These are phyloP conservation scores for Bombus cullumanus DNA, from an alignment of 1,140 invertebrate genomes.

Conservation along the genomic window DNA sequence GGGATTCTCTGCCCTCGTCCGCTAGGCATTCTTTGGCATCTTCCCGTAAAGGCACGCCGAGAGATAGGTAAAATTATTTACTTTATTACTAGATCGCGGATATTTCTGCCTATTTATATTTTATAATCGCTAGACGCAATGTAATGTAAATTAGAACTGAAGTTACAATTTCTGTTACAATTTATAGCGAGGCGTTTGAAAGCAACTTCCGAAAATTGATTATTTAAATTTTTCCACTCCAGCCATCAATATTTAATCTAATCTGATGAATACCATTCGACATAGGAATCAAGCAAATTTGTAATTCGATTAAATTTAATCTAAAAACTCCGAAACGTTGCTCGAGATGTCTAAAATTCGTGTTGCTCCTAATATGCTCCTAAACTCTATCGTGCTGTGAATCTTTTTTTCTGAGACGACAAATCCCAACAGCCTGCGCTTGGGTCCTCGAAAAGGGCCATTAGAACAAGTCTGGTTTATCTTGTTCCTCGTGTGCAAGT, in stretches of 20 bases:
- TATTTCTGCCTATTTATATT: background rate
- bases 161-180: background rate
- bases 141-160: background rate
- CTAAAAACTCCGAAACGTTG: background rate
- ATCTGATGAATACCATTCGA: background rate
- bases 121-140: background rate
- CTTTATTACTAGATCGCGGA: background rate
- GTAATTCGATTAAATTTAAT: background rate
- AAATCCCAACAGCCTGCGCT: background rate
- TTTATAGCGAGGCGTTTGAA: background rate
- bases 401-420: no score
- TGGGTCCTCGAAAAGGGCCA: background rate
- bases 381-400: background rate
- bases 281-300: background rate
- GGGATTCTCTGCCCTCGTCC: conserved; percentile 93
- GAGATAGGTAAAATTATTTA: conserved; percentile 79
- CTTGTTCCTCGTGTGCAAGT: background rate
- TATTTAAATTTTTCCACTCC: background rate
- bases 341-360: background rate
- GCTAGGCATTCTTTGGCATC: conserved; percentile 91
- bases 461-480: background rate
- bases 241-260: background rate
- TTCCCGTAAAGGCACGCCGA: conserved; percentile 87
- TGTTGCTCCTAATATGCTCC: background rate
- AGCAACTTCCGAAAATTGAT: background rate